A percentile compares a stretch with the other conserved stretches of the same genome.
Conservation (phyloP, 2,888 invertebrate species). For the Xestia sexstrigata region DNA sequence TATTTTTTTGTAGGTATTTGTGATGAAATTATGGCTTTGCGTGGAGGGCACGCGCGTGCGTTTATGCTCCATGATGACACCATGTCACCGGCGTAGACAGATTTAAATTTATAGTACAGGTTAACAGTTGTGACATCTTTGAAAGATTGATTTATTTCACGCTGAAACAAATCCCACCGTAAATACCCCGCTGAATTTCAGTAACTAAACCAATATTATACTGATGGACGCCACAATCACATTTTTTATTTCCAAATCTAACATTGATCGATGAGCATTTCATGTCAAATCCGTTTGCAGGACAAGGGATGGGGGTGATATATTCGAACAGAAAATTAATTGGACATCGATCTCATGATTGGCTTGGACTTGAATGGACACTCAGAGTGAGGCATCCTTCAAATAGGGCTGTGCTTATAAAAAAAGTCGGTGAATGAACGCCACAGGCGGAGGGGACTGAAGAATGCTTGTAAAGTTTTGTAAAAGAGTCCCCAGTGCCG, state of each 20-base stretch:
- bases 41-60: too few species aligned
- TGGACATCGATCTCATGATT: slow-evolving; percentile 59
- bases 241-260: slow-evolving; percentile 39
- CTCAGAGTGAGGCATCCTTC: slow-evolving; percentile 36
- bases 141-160: slow-evolving; percentile 3
- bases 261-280: slow-evolving; percentile 61
- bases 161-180: background rate
- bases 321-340: slow-evolving; percentile 64
- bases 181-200: background rate
- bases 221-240: background rate
- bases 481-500: slow-evolving; percentile 14
- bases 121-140: background rate
- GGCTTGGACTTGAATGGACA: slow-evolving; percentile 50
- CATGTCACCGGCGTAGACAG: background rate
- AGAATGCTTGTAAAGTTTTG: slow-evolving; percentile 40
- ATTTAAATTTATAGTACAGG: background rate
- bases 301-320: slow-evolving; percentile 35
- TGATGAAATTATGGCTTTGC: too few species aligned
- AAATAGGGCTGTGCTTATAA: slow-evolving; percentile 44
- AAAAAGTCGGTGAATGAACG: slow-evolving; percentile 39
- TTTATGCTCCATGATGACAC: too few species aligned
- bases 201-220: slow-evolving; percentile 1
- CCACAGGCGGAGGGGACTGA: slow-evolving; percentile 24
- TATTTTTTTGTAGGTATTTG: too few species aligned
- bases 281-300: slow-evolving; percentile 38